These are phyloP conservation scores for Blastobasis lacticolella DNA, from an alignment of 2,888 invertebrate species.

Conservation along the genomic window DNA sequence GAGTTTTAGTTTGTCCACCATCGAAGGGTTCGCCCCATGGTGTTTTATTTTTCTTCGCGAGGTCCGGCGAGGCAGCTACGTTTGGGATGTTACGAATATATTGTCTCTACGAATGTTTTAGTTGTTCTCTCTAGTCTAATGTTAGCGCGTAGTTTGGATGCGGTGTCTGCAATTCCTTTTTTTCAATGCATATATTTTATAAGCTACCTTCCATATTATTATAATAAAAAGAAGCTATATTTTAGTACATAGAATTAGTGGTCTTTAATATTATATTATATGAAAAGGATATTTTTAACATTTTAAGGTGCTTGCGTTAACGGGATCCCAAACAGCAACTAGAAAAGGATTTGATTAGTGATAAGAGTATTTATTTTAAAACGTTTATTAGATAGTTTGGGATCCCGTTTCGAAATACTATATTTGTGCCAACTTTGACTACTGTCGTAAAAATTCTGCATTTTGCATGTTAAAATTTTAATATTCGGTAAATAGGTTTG, in stretches of 20 bases:
- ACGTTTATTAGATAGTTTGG: conserved; percentile 29
- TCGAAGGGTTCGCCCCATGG: conserved; percentile 31
- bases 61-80: conserved; percentile 37
- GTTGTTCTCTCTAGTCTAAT: conserved; percentile 69
- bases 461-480: conserved; percentile 5
- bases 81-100: conserved; percentile 40
- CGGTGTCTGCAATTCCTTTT: conserved; percentile 28
- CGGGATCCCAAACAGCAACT: conserved; percentile 43
- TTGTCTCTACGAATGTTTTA: conserved; percentile 54
- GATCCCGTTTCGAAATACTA: conserved; percentile 43
- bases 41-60: conserved; percentile 38
- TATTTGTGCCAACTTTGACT: conserved; percentile 61
- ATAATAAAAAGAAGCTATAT: conserved; percentile 57
- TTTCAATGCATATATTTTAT: conserved; percentile 43
- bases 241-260: conserved; percentile 43
- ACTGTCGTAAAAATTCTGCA: conserved; percentile 8
- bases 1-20: conserved; percentile 36
- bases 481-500: background rate
- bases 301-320: conserved; percentile 58
- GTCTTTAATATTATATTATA: conserved; percentile 9
- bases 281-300: conserved; percentile 33
- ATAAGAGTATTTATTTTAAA: conserved; percentile 54
- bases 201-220: conserved; percentile 55
- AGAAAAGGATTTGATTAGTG: conserved; percentile 59
- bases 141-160: conserved; percentile 40